Conservation (phyloP, 2,888 invertebrate genomes). For the Tribolium freemani region DNA sequence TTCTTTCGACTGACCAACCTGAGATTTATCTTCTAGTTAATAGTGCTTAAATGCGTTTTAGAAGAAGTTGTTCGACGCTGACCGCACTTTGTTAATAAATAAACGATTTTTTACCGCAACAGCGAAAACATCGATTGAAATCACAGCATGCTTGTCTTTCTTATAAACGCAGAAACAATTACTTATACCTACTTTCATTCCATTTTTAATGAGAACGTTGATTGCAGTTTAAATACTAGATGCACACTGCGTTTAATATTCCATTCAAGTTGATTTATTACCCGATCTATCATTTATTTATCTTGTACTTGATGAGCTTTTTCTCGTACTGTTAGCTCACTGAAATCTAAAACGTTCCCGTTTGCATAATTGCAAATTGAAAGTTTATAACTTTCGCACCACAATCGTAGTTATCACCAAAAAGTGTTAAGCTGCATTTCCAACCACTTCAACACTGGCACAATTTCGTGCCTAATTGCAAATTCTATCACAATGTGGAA, state of each 20-base stretch:
- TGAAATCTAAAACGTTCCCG: too few species aligned
- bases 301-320: not conserved
- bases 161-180: not conserved
- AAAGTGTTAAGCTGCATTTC: too few species aligned
- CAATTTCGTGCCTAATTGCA: too few species aligned
- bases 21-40: conserved; percentile 51
- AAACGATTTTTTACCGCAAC: not conserved
- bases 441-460: too few species aligned
- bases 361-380: too few species aligned
- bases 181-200: not conserved
- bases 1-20: conserved; percentile 30
- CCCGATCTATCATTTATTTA: not conserved
- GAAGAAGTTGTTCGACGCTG: conserved; percentile 46
- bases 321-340: not conserved
- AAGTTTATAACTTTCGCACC: too few species aligned
- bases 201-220: not conserved
- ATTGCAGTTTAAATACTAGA: not conserved
- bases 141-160: not conserved
- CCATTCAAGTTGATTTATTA: not conserved
- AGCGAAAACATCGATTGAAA: not conserved
- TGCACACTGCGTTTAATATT: not conserved
- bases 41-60: conserved; percentile 49
- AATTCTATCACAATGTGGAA: too few species aligned
- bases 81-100: conserved; percentile 34
- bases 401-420: too few species aligned